Conservation (phyloP, 2,113 vertebrate genomes). For the Procavia capensis region DNA sequence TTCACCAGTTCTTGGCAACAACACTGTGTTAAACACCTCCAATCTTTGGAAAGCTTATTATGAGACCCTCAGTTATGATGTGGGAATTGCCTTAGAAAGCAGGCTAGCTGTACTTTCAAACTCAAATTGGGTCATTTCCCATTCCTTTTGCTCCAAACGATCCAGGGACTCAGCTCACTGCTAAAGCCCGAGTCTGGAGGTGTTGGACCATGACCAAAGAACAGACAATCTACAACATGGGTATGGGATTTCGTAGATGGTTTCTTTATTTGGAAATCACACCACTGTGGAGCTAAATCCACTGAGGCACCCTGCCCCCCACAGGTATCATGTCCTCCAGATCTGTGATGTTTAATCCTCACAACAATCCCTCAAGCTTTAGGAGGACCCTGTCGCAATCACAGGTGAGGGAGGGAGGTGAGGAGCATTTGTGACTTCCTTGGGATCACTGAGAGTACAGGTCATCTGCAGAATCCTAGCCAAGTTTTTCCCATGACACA, state of each 20-base stretch:
- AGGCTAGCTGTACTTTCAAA: not conserved
- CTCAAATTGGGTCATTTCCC: not conserved
- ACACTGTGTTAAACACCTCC: not conserved
- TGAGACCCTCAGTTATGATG: not conserved
- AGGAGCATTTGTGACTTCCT: not conserved
- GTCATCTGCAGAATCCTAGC: not conserved
- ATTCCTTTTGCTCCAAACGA: not conserved
- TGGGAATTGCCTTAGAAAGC: not conserved
- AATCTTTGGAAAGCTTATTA: not conserved
- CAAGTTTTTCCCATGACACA: not conserved
- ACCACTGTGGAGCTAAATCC: not conserved
- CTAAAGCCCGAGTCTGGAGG: not conserved
- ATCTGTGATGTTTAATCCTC: not conserved
- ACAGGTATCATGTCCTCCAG: not conserved
- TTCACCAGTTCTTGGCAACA: not conserved
- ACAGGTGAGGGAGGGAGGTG: not conserved
- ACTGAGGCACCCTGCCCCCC: not conserved
- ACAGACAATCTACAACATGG: not conserved
- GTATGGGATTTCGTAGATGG: not conserved
- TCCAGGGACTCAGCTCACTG: not conserved
- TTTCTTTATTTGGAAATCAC: not conserved
- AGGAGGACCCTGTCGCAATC: not conserved
- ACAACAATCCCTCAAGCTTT: too few species aligned
- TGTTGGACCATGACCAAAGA: slow-evolving; percentile 1
- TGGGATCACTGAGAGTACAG: not conserved